Evolutionary conservation across 2,888 invertebrate genomes (phyloP), one percentile per base, ranked within the genome.

Genomic region (Acleris sparsana): DNA sequence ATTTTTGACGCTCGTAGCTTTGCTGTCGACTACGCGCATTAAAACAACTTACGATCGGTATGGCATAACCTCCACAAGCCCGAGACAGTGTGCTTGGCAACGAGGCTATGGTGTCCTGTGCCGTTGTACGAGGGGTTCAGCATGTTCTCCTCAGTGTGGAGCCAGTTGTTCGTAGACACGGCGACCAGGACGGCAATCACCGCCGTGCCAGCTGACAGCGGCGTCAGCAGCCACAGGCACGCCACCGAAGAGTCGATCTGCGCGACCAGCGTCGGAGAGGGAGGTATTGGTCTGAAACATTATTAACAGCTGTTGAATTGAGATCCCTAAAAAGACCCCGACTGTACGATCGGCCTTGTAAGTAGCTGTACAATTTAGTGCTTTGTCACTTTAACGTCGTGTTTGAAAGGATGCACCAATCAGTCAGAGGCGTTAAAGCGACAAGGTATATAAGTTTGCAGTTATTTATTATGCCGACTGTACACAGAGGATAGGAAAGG

Each of bases 111-210:
- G 72, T 94, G 95, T 9, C 94, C 95, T 0, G 97, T 96, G 6
- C 96, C 96, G 85, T 97, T 97, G 85, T 95, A 96, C 59, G 93
- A 91, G 13, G 95, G 94, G 87, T 96, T 97, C 66, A 95, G 94
- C 93, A 97, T 95, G 83, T 96, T 96, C 85, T 98, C 97, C 83
- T 97, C 96, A 4, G 97, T 97, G 74, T 96, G 95, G 25, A 98
- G 93, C 98, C 98, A 98, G 87, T 97, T 96, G 82, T 95, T 96
- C 3, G 96, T 96, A 7, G 95, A 93, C 69, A 97, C 95, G 18
- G 96, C 96, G 3, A 96, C 94, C 49, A 95, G 91, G 18, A 96
- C 95, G 51, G 96, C 95, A 13, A 95, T 93, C 44, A 96, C 93
- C 13, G 96, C 96, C 16, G 96, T 93, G 44, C 96, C 94, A 16